Percentiles rank a stretch among this genome's conserved stretches.
phyloP scores from a whole-genome alignment of 2,888 invertebrate species.

The Pyralis farinalis region DNA sequence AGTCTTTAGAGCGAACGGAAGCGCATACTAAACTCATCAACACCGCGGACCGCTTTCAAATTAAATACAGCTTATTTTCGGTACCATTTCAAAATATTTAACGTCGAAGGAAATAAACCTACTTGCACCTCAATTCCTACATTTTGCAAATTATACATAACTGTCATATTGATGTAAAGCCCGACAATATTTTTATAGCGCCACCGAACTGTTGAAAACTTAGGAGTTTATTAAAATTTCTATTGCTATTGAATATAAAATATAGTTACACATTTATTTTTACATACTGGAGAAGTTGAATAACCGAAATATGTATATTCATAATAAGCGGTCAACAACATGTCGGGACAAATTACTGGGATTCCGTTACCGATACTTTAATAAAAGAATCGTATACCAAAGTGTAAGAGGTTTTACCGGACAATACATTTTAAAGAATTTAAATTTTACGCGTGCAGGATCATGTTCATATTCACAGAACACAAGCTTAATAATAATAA shows the following conservation, averaged over 20 bases:
- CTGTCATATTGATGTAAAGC: slow-evolving; percentile 7
- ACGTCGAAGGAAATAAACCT: slow-evolving; percentile 44
- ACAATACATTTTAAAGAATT: no score
- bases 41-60: slow-evolving; percentile 60
- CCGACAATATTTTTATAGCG: slow-evolving; percentile 3
- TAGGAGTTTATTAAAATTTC: neutral
- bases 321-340: no score
- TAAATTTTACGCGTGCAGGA: no score
- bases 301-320: no score
- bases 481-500: no score
- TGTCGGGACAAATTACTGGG: no score
- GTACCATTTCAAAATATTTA: slow-evolving; percentile 46
- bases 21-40: slow-evolving; percentile 60
- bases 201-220: neutral
- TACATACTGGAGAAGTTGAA: neutral
- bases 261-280: neutral
- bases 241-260: neutral
- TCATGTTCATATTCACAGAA: no score
- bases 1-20: slow-evolving; percentile 57
- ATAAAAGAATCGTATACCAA: no score
- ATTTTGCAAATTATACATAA: neutral
- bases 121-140: neutral
- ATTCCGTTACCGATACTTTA: no score
- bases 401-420: no score
- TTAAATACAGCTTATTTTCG: slow-evolving; percentile 61